Evolutionary conservation across 1,140 invertebrate genomes (phyloP).

Genomic region (Drosophila pruinosa): DNA sequence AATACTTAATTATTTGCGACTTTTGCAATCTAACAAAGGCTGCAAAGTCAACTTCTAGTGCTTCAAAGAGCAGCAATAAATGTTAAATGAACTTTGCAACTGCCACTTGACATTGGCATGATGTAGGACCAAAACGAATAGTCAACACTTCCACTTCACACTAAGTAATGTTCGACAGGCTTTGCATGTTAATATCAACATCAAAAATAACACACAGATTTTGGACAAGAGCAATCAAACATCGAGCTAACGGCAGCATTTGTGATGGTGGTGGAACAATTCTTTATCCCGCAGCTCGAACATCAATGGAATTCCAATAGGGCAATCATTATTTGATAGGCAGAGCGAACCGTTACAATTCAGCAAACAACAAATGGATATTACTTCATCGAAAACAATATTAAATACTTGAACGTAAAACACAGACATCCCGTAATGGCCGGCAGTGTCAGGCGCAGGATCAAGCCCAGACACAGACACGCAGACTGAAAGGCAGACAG

Average conservation of each 20-base stretch:
- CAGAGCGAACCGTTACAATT: conserved; percentile 66
- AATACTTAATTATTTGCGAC: background rate
- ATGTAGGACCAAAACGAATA: conserved; percentile 1
- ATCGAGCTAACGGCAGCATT: background rate
- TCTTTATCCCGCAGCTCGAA: too few species aligned
- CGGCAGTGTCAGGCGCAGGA: conserved; percentile 11
- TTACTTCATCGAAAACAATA: conserved; percentile 80
- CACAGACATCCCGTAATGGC: conserved; percentile 42
- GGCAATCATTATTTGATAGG: conserved; percentile 59
- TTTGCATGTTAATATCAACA: conserved; percentile 33
- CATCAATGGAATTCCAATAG: conserved; percentile 64
- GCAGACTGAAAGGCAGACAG: background rate
- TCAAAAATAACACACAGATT: conserved; percentile 3
- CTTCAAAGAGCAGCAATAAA: background rate
- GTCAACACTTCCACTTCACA: conserved; percentile 27
- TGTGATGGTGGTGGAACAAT: conserved; percentile 12
- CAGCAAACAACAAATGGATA: conserved; percentile 79
- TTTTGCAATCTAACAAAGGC: background rate
- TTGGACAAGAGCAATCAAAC: conserved; percentile 38
- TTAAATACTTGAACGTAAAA: conserved; percentile 78
- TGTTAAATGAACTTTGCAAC: conserved; percentile 1
- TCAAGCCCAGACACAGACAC: conserved; percentile 15
- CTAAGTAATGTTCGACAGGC: conserved; percentile 1
- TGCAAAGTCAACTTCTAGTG: background rate
- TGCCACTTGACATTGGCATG: background rate